Percentiles rank a stretch among this genome's conserved stretches.
phyloP scores from a whole-genome alignment of 2,113 vertebrate species.

The Aepyceros melampus region DNA sequence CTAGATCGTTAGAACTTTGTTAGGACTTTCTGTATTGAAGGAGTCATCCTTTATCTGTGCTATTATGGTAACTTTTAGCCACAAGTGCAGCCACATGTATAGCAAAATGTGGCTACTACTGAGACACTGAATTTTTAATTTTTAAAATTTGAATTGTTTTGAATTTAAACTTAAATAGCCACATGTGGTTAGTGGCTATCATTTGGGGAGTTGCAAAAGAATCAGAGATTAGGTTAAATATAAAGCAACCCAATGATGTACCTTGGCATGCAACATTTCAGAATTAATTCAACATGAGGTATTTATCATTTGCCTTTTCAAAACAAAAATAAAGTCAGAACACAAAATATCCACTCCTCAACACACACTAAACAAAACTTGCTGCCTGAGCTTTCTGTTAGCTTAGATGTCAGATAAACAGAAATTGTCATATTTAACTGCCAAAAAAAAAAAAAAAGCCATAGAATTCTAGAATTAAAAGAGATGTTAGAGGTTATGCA shows the following conservation, averaged over 20 bases:
- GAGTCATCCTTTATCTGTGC: not conserved
- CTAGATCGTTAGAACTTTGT: not conserved
- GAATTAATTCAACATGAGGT: not conserved
- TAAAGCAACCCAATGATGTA: not conserved
- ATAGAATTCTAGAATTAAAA: not conserved
- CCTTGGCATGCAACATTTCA: not conserved
- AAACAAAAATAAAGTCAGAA: not conserved
- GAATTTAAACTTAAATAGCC: not conserved
- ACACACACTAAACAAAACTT: not conserved
- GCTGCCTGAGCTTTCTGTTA: not conserved
- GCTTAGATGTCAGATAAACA: not conserved
- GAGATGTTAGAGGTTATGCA: not conserved
- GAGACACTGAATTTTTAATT: not conserved
- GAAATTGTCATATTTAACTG: not conserved
- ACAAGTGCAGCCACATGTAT: not conserved
- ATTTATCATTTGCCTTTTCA: not conserved
- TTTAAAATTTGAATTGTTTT: not conserved
- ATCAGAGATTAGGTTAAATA: not conserved
- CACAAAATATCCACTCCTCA: too few relatives aligned
- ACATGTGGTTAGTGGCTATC: not conserved
- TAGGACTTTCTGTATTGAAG: not conserved
- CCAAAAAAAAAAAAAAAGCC: not conserved
- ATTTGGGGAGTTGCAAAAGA: not conserved
- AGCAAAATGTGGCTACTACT: not conserved
- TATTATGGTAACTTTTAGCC: too few relatives aligned